Base-by-base conservation (phyloP, 2,797 vertebrate species). In the Rhyacichthys aspro region DNA sequence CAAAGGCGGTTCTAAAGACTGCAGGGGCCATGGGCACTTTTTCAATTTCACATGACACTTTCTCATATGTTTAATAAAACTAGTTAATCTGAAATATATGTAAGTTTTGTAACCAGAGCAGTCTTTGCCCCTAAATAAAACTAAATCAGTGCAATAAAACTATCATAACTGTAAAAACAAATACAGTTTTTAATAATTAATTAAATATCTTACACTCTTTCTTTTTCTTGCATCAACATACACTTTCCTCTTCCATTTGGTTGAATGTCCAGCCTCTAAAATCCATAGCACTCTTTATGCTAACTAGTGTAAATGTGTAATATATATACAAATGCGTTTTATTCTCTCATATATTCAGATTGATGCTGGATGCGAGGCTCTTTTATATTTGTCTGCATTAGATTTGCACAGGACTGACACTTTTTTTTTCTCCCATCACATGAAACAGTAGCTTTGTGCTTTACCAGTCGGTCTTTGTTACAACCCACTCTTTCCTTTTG, bases 291-390 rank as follows among this genome's bases (percentile, higher is more conserved):
- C 16, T 37, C 33, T 38, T 12, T 42, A 16, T 11, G 6, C 18
- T 65, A 39, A 65, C 14, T 15, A n/a, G 17, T 39, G 3, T 53
- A 70, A 81, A 70, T 49, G 7, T 54, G 43, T 60, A 62, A 63
- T 67, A 68, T 64, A 61, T 43, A 68, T 65, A 62, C 70, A 63
- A 18, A 52, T 55, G 36, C 48, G 46, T 66, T 44, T 59, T 59
- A 55, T 66, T 49, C 28, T 7, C 33, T 38, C 3, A 7, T 12
- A 60, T 43, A 71, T 72, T 63, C 44, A 47, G 34, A 62, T 38
- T 15, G n/a, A n/a, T 38, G 34, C 49, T 57, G 41, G 42, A 48
- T 37, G 39, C 32, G 32, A 46, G 3, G 16, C 16, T 54, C 55
- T n/a, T 48, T 77, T 63, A 36, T 50, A 36, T 53, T 11, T 16